Conservation (phyloP, 2,888 invertebrate species). For the Globia sparganii region DNA sequence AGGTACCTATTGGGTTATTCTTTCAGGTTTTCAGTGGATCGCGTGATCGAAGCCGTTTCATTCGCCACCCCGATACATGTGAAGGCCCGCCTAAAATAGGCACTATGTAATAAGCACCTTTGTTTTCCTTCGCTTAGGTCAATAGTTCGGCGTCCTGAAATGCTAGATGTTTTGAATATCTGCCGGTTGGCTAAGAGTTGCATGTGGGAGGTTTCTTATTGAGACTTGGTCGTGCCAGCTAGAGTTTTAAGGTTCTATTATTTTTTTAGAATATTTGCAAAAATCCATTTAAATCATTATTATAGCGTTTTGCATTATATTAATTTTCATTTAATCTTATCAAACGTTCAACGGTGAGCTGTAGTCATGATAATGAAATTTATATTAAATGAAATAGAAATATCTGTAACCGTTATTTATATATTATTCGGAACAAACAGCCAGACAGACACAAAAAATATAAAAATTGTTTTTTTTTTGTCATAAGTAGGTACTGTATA, state of each 20-base stretch:
- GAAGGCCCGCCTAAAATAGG: conserved; percentile 66
- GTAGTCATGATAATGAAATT: not conserved
- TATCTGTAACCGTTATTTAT: not conserved
- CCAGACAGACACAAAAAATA: too few species aligned
- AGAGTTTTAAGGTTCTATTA: not conserved
- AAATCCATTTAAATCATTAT: not conserved
- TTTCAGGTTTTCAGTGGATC: conserved; percentile 74
- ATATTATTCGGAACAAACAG: too few species aligned
- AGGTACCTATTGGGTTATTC: conserved; percentile 55
- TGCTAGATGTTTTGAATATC: conserved; percentile 54
- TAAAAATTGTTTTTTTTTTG: too few species aligned
- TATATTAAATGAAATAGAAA: not conserved
- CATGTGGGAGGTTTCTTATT: conserved; percentile 29
- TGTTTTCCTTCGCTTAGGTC: conserved; percentile 70
- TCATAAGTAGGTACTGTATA: too few species aligned
- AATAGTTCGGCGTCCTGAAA: conserved; percentile 68
- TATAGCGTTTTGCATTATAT: not conserved
- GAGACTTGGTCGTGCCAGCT: conserved; percentile 2
- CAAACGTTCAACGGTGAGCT: not conserved
- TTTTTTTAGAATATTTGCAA: not conserved
- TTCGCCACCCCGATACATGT: conserved; percentile 74
- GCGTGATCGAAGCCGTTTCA: conserved; percentile 84
- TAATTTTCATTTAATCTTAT: not conserved
- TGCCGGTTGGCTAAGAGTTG: conserved; percentile 16
- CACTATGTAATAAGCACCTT: conserved; percentile 74